These are phyloP conservation scores for Solenopsis fugax DNA, from an alignment of 1,140 invertebrate species.

Conservation along the genomic window DNA sequence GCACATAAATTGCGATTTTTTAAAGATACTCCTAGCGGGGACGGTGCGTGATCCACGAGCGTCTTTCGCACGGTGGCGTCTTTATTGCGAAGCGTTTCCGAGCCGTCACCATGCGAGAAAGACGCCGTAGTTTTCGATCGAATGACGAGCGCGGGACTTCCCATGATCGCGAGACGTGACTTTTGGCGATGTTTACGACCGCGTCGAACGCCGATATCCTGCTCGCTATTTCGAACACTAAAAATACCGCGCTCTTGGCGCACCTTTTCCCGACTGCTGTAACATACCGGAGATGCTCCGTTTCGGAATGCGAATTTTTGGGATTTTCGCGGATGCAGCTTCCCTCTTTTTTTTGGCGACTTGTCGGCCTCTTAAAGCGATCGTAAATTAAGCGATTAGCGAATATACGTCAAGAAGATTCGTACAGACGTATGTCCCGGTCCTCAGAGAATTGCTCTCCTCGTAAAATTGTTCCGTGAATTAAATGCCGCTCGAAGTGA, in stretches of 20 bases:
- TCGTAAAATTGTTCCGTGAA: conserved; percentile 15
- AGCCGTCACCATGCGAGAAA: not conserved
- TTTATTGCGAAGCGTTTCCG: conserved; percentile 27
- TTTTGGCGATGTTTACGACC: conserved; percentile 69
- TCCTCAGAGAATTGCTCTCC: not conserved
- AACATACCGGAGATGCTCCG: not conserved
- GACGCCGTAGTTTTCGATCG: conserved; percentile 12
- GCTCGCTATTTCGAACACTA: conserved; percentile 54
- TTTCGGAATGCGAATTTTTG: not conserved
- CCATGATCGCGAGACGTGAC: conserved; percentile 50
- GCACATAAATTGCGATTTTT: conserved; percentile 31
- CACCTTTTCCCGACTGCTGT: conserved; percentile 43
- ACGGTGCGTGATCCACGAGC: not conserved
- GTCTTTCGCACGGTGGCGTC: conserved; percentile 12
- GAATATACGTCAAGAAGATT: not conserved
- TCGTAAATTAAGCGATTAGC: not conserved
- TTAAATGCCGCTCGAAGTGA: conserved; percentile 8
- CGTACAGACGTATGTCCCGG: not conserved
- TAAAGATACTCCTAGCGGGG: not conserved
- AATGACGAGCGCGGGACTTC: conserved; percentile 52
- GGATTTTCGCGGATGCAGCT: not conserved
- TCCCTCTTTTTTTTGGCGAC: not conserved
- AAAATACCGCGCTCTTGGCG: conserved; percentile 72
- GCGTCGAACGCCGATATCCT: conserved; percentile 32
- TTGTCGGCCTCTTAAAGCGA: not conserved